A percentile compares a stretch with the other conserved stretches of the same genome.
Conservation (phyloP, 2,113 vertebrate genomes). For the Pangasianodon gigas region DNA sequence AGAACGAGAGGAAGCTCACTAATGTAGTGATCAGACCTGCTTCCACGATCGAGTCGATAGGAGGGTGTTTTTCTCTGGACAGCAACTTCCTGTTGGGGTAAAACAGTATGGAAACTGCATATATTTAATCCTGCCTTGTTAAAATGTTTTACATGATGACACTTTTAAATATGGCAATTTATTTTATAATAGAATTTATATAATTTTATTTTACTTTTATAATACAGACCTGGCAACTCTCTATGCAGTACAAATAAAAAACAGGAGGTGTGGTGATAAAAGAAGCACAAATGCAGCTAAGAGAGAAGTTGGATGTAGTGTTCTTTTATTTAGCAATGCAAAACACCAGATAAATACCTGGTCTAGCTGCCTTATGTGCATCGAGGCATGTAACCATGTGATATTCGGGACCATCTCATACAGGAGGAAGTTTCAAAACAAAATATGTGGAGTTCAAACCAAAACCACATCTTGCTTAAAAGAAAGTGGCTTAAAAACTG, state of each 20-base stretch:
- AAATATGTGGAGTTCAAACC: neutral
- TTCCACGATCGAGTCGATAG: slow-evolving; percentile 83
- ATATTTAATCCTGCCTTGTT: neutral
- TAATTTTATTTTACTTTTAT: no score
- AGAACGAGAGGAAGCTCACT: slow-evolving; percentile 79
- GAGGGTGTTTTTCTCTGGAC: slow-evolving; percentile 84
- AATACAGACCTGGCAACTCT: neutral
- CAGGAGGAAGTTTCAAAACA: neutral
- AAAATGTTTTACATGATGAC: neutral
- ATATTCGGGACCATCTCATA: neutral
- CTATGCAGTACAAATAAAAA: neutral
- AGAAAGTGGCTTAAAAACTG: neutral
- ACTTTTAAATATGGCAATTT: neutral
- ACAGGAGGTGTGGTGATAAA: neutral
- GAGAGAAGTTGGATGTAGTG: neutral
- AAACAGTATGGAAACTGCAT: neutral
- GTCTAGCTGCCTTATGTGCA: neutral
- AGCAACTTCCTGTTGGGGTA: slow-evolving; percentile 81
- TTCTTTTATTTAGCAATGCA: neutral
- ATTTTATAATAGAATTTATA: no score
- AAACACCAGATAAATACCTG: neutral
- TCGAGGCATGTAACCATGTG: neutral
- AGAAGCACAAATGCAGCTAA: neutral
- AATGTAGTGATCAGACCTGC: slow-evolving; percentile 85
- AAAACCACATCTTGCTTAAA: neutral